Evolutionary conservation across 2,888 invertebrate genomes (phyloP), one percentile per base, ranked within the genome.

Genomic region (Acanthococcus lagerstroemiae): DNA sequence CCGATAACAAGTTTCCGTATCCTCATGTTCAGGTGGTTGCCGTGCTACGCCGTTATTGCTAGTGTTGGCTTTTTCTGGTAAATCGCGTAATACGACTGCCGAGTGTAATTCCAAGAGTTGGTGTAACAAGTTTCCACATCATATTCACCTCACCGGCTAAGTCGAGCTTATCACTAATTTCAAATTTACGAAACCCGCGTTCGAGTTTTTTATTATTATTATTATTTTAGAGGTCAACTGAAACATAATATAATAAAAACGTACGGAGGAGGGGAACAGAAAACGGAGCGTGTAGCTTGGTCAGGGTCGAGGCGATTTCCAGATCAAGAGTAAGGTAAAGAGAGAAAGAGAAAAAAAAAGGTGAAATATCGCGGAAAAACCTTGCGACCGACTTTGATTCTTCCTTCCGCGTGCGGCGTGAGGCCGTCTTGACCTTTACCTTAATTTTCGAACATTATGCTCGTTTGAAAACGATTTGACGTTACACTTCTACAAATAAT

Each of bases 401-500:
- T 60, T 60, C 60, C 60, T 60, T 60, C 60, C 60, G 60, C 60
- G 60, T 60, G 21, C 48, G 27, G 60, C 45, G 60, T 60, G 60
- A 60, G 60, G 60, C 50, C 60, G 46, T 26, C 60, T 45, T 46
- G 60, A 60, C 60, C 60, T 60, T 60, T 60, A 60, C 60, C 60
- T 60, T 60, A 60, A 48, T 58, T 44, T 48, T 48, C 22, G 19
- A 45, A 45, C 15, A 17, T 45, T 17, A 7, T 45, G 4, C 46
- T 15, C 4, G 46, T 45, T 45, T 4, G 4, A 45, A 45, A 37
- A 45, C 15, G 19, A n/a, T 15, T 7, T 45, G 19, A 17, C 46
- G 19, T 45, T 45, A 45, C 19, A 15, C 46, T 37, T 37, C 15
- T 45, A 45, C 19, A 17, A 17, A n/a, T 7, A 45, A 17, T 45